Conservation (phyloP, 1,140 invertebrate species). For the Stegodyphus mimosarum region DNA sequence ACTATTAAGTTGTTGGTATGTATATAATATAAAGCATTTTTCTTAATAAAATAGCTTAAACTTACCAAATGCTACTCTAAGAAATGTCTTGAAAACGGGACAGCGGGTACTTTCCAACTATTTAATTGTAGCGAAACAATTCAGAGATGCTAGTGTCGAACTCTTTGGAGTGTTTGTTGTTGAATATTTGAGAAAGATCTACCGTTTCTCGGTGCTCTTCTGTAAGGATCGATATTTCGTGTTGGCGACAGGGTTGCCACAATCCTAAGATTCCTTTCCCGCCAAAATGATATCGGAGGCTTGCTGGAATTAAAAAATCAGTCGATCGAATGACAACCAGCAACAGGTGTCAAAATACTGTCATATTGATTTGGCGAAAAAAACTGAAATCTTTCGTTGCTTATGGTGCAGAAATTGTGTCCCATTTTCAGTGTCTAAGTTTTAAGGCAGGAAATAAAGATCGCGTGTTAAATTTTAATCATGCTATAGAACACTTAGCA, state of each 20-base stretch:
- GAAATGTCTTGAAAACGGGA: neutral
- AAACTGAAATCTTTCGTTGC: no score
- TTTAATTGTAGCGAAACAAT: neutral
- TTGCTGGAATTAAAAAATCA: no score
- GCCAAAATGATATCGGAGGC: neutral
- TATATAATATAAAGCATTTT: no score
- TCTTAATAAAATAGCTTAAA: neutral
- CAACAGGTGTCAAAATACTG: no score
- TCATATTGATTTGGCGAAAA: no score
- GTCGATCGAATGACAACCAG: no score
- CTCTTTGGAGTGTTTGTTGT: neutral
- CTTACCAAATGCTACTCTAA: neutral
- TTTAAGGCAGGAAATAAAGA: no score
- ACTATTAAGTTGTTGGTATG: no score
- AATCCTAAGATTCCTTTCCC: neutral
- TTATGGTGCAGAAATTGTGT: no score
- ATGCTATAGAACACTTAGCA: no score
- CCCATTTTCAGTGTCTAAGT: no score
- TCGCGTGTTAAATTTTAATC: no score
- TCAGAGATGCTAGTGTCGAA: neutral
- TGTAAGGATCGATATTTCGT: neutral
- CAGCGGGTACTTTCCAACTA: neutral
- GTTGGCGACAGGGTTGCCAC: neutral
- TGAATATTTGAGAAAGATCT: neutral
- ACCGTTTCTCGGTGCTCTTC: neutral